Conservation (phyloP, 2,113 vertebrate species). For the Cryptomyrus ogoouensis region DNA sequence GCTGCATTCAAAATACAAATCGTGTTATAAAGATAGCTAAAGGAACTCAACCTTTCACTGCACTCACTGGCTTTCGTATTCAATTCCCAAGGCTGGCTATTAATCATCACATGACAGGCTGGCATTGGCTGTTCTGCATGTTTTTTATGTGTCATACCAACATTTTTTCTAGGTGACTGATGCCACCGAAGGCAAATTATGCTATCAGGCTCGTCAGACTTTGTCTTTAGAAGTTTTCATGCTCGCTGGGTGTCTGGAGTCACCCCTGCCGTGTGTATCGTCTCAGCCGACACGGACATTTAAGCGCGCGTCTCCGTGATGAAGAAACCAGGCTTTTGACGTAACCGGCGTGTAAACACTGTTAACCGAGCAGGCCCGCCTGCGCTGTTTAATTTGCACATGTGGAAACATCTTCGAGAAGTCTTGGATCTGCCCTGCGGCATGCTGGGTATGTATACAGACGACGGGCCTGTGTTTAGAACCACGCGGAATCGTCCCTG, state of each 20-base stretch:
- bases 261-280: background rate
- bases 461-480: constrained; percentile 31
- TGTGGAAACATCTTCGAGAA: constrained; percentile 24
- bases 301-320: background rate
- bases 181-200: background rate
- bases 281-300: background rate
- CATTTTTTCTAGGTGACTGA: background rate
- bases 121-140: background rate
- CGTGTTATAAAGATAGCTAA: too few species aligned
- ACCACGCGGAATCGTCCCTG: constrained; percentile 4
- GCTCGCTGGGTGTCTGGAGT: background rate
- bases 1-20: background rate
- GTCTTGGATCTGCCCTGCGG: constrained; percentile 27
- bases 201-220: background rate
- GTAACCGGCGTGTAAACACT: background rate
- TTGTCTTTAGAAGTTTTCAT: background rate
- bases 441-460: constrained; percentile 36
- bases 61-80: background rate
- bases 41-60: background rate
- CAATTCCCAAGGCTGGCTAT: background rate
- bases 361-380: background rate
- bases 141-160: background rate
- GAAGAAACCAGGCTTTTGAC: background rate
- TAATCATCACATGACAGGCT: background rate
- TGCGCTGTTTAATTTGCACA: background rate